Base-by-base conservation (phyloP, 2,888 invertebrate genomes). In the Catocala fraxini region DNA sequence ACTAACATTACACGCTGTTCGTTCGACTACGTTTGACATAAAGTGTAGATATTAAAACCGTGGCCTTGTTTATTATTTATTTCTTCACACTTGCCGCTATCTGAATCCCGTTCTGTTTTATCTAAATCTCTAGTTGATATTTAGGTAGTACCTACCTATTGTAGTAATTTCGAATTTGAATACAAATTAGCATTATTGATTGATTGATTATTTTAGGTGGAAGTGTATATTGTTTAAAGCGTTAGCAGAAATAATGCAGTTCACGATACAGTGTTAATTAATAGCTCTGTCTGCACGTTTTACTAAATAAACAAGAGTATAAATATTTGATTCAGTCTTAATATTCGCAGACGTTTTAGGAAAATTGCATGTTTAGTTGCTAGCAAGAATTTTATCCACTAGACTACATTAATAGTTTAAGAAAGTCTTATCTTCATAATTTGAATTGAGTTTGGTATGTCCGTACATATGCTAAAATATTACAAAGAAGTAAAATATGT, bases 31-130 rank as follows among this genome's bases (percentile, higher is more conserved):
- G 57, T 68, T 54, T 70, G 54, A 51, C 34, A 59, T 49, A 56
- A 49, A 43, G 53, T 45, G 43, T 49, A 55, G 51, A 39, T 39
- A 39, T 39, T 62, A 12, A 47, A 57, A 59, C 45, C 55, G 51
- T 60, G 57, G 45, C 59, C 57, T 67, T 72, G 59, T 63, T 63
- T 57, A 62, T 59, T 60, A 66, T 69, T 70, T 56, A 51, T 64
- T 64, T 51, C 41, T 42, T 46, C 42, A 51, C 41, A 42, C n/a
- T 46, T 56, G 34, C 15, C 53, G 34, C 33, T 51, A 48, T 56
- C 45, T 60, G 25, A 39, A 46, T 46, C 13, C 45, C 15, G 51
- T 52, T 52, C 7, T 41, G n/a, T 41, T 12, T 52, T 48, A 48
- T 48, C 48, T 48, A 48, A 41, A 42, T 52, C 51, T 42, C 15